Conservation (phyloP, 1,140 invertebrate species). For the Brachionus rubens region DNA sequence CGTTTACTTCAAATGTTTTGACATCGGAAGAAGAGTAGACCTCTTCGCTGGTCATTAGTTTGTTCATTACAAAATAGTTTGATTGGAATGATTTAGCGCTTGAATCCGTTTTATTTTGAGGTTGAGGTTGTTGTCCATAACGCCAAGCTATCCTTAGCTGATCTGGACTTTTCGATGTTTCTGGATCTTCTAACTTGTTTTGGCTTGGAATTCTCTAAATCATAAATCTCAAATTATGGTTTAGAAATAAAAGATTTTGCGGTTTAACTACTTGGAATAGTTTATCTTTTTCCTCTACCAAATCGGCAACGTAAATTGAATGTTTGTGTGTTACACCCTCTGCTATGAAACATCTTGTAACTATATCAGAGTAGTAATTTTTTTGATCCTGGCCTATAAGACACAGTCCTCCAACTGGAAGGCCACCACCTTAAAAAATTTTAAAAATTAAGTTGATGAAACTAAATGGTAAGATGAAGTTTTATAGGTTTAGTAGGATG, state of each 20-base stretch:
- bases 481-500: too few relatives aligned
- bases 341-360: slow-evolving; percentile 36
- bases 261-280: slow-evolving; percentile 10
- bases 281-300: slow-evolving; percentile 9
- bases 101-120: neutral
- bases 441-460: too few relatives aligned
- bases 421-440: neutral
- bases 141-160: slow-evolving; percentile 36
- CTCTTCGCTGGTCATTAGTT: slow-evolving; percentile 10
- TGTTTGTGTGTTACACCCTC: slow-evolving; percentile 25
- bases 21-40: neutral
- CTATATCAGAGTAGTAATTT: slow-evolving; percentile 31
- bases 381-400: slow-evolving; percentile 21
- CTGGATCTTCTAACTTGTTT: slow-evolving; percentile 35
- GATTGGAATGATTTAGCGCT: slow-evolving; percentile 28
- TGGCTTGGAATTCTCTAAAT: neutral
- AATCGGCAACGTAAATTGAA: slow-evolving; percentile 28
- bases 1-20: neutral
- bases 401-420: slow-evolving; percentile 26
- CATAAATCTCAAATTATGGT: neutral
- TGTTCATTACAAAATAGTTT: slow-evolving; percentile 41
- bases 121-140: slow-evolving; percentile 30
- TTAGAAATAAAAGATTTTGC: neutral
- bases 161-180: neutral
- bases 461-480: too few relatives aligned